phyloP scores from a whole-genome alignment of 2,113 vertebrate species.

The Symphodus melops region DNA sequence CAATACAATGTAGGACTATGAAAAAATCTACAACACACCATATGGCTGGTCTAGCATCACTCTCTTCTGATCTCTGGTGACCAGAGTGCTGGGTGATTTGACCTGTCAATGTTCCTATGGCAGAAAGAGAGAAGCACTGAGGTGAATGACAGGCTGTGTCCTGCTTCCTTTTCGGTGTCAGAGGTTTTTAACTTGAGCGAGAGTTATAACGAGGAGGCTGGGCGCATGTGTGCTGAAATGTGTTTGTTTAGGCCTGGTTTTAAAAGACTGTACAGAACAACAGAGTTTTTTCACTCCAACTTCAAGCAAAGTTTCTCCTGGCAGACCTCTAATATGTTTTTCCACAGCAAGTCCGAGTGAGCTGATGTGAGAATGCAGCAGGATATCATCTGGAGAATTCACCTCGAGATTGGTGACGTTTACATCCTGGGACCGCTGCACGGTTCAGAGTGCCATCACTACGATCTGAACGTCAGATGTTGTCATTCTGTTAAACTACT shows the following conservation, averaged over 20 bases:
- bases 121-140: slow-evolving; percentile 7
- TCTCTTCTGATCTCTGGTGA: slow-evolving; percentile 26
- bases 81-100: slow-evolving; percentile 44
- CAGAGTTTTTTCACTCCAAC: neutral
- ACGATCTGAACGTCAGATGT: too few species aligned
- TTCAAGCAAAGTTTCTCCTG: too few species aligned
- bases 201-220: neutral
- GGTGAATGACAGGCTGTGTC: slow-evolving; percentile 22
- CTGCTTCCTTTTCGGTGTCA: slow-evolving; percentile 14
- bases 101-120: slow-evolving; percentile 48
- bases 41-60: slow-evolving; percentile 22
- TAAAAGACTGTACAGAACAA: too few species aligned
- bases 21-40: slow-evolving; percentile 42
- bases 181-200: neutral
- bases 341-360: too few species aligned
- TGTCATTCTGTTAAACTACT: too few species aligned
- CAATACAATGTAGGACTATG: slow-evolving; percentile 35
- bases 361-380: too few species aligned
- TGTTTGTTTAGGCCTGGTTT: neutral
- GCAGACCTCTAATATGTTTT: too few species aligned
- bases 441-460: too few species aligned
- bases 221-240: neutral
- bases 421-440: too few species aligned
- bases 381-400: too few species aligned
- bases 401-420: too few species aligned